Evolutionary conservation across 2,113 vertebrate genomes (phyloP).

Genomic region (Rana temporaria): DNA sequence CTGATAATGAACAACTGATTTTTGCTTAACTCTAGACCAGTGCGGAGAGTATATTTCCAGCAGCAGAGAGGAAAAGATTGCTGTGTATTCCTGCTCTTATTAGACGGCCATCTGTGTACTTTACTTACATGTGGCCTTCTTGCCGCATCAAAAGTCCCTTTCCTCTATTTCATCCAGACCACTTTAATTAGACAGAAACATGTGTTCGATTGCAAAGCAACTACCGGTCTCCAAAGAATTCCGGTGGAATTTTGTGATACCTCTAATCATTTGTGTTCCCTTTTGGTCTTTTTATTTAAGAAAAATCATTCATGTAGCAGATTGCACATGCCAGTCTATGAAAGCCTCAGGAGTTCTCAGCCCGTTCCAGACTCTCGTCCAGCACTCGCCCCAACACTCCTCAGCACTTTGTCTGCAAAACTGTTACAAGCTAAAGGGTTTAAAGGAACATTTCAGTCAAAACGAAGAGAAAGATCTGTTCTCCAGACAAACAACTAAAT

Average conservation of each 20-base stretch:
- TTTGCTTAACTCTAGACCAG: too few species aligned
- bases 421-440: too few species aligned
- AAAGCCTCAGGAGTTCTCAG: too few species aligned
- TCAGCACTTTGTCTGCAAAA: too few species aligned
- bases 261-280: slow-evolving; percentile 28
- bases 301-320: too few species aligned
- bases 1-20: too few species aligned
- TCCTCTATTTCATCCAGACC: neutral
- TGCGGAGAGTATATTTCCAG: neutral
- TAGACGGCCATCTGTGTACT: neutral
- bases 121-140: neutral
- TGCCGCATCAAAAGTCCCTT: slow-evolving; percentile 8
- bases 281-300: slow-evolving; percentile 11
- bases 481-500: too few species aligned
- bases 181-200: slow-evolving; percentile 40
- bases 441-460: too few species aligned
- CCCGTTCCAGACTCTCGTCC: too few species aligned
- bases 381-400: too few species aligned
- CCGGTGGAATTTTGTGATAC: slow-evolving; percentile 20
- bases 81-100: neutral
- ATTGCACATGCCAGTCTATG: too few species aligned
- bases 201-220: slow-evolving; percentile 5
- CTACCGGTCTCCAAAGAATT: slow-evolving; percentile 8
- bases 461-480: too few species aligned
- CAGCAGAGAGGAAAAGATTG: neutral